Evolutionary conservation across 2,113 vertebrate species (phyloP), one percentile per base, ranked within the genome.

Genomic region (Oostethus manadensis): DNA sequence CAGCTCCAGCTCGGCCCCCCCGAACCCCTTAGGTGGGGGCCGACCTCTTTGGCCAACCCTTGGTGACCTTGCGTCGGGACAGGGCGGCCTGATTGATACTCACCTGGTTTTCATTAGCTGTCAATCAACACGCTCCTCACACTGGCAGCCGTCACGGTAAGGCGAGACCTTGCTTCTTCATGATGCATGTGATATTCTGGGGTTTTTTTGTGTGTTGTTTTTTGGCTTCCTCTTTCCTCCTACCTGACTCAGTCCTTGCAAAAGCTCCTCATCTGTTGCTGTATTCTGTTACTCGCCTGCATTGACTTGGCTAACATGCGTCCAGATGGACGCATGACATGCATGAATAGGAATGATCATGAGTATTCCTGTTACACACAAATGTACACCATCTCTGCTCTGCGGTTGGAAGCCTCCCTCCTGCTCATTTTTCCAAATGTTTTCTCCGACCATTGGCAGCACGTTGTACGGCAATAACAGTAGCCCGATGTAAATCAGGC

Each of bases 81-180:
- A 48, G n/a, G 44, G 57, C 57, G 14, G 64, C 17, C 26, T 77
- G 68, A 76, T 76, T 79, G 82, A 81, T 70, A 33, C 67, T 83
- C 83, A 83, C 72, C 86, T 87, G 83, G 79, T 72, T 78, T 63
- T 71, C 73, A 86, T 88, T 86, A 84, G 62, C 35, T 57, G 76
- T 75, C 70, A 64, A 68, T 86, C 63, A 71, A 59, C 69, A 54
- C 56, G 56, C n/a, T 40, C 66, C 48, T 70, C 49, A 59, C 62
- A 58, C 16, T 26, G 56, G 35, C 43, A 47, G 62, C 33, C 56
- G 16, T 62, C 47, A 7, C 23, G 43, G 48, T 21, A 21, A 29
- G 40, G 10, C 21, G 42, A 58, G 40, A 44, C 40, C 38, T 42
- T 42, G 38, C 38, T 42, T 42, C 38, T 42, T 11, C 35, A 44